Base-by-base conservation (phyloP, 2,113 vertebrate genomes). In the Ursus arctos region DNA sequence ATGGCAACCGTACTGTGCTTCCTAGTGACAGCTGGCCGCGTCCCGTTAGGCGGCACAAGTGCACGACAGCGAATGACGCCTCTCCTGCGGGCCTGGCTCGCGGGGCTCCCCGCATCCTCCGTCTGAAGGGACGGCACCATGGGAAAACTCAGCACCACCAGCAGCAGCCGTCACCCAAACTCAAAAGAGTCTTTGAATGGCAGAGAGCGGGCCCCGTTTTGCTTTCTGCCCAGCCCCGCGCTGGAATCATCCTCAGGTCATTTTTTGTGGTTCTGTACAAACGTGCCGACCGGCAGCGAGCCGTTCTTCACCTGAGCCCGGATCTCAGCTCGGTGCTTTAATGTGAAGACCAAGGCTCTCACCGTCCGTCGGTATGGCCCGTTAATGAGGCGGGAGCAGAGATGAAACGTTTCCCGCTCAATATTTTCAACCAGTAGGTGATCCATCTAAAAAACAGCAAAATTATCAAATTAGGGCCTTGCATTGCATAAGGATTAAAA, bases 331-430 rank as follows among this genome's bases (percentile, higher is more conserved):
- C 98, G 99, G 97, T 99, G 99, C 99, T 99, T 99, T 98, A 99
- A 99, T 95, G 99, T 99, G 97, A 99, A 99, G 96, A 99, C 99
- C 94, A 99, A 99, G 8, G 99, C 98, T 96, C 99, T 98, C 87
- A 99, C 98, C 1, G 98, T 99, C 97, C 99, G 98, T 97, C 99
- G 99, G 95, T 99, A 99, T 0, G 99, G 99, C 4, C 98, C 93
- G n/a, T 99, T 99, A 98, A 99, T 98, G 97, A 99, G 98, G 94
- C 99, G 99, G 79, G 99, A 99, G 96, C 99, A 99, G 98, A 99
- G 99, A 98, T 99, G 99, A 98, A 99, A 99, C 91, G 99, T 99
- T 98, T 99, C 99, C 97, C 99, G 99, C 98, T 99, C 99, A 12
- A 99, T 99, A 99, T 99, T 99, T 99, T 99, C 99, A 96, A 99